Base-by-base conservation (phyloP, 2,113 vertebrate genomes). In the Boulengeromyrus knoepffleri region DNA sequence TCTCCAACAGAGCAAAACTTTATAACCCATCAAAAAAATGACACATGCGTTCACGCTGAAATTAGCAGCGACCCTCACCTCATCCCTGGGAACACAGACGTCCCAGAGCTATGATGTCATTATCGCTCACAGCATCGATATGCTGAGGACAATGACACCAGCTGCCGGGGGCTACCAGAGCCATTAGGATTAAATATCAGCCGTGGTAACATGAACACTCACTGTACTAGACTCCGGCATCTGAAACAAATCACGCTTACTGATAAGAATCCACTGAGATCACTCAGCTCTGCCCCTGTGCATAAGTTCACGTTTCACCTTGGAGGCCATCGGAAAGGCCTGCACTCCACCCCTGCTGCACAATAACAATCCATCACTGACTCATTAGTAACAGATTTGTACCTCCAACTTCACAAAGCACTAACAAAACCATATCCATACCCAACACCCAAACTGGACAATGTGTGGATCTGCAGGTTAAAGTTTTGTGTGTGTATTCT, bases 81-180 rank as follows among this genome's bases (percentile, higher is more conserved):
- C 45, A 49, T 50, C 62, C 80, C n/a, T 4, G 58, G 66, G 58
- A 88, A 42, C 42, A 90, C 92, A 94, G 91, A 94, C 95, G 90
- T 93, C 93, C 90, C 89, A 42, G 31, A 91, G 49, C 91, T 89
- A 92, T 93, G 93, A 95, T 90, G 94, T 95, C 94, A 95, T 17
- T 0, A 62, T 83, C 56, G 58, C 39, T 89, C 56, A 89, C 89
- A 77, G 74, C 77, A 92, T 91, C 89, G 91, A 94, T 93, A 92
- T 46, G 84, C 85, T 52, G 49, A 39, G 77, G 10, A 90, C 89
- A 92, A 93, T 88, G 74, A 83, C 89, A 89, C 88, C 93, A 93
- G 93, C 92, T 94, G 93, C 74, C 87, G 70, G 80, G 45, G 27
- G 36, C 45, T 90, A 85, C n/a, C 15, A 45, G 83, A 53, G 36